phyloP scores from a whole-genome alignment of 1,140 invertebrate species.

The Chlorops oryzae region DNA sequence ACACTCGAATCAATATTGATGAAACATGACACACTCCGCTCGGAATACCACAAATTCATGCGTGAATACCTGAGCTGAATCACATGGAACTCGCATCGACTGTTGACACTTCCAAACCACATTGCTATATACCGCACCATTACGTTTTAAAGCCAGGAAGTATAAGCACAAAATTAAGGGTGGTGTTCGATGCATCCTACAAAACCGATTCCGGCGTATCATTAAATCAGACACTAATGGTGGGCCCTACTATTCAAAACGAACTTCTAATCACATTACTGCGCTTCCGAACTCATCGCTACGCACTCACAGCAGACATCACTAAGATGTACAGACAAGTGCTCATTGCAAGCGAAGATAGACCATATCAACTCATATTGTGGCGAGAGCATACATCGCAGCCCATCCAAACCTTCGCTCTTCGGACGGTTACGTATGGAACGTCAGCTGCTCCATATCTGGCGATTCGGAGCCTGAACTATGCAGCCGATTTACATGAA shows the following conservation, averaged over 20 bases:
- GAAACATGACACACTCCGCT: conserved; percentile 18
- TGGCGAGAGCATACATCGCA: conserved; percentile 31
- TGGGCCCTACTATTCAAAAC: conserved; percentile 43
- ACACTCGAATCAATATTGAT: conserved; percentile 32
- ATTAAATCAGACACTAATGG: conserved; percentile 39
- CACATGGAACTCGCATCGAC: conserved; percentile 38
- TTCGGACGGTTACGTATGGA: conserved; percentile 13
- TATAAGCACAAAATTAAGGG: conserved; percentile 25
- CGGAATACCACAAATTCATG: conserved; percentile 23
- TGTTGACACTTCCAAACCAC: conserved; percentile 14
- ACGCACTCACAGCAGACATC: conserved; percentile 41
- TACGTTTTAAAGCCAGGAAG: conserved; percentile 23
- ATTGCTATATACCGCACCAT: conserved; percentile 34
- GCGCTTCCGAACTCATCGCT: conserved; percentile 37
- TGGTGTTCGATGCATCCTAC: conserved; percentile 30
- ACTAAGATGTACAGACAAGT: conserved; percentile 49
- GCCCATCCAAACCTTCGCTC: conserved; percentile 23
- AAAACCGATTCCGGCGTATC: conserved; percentile 21
- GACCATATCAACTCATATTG: conserved; percentile 46
- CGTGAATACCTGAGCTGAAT: conserved; percentile 34
- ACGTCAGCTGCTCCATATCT: conserved; percentile 10
- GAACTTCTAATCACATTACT: conserved; percentile 46
- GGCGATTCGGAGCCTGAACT: conserved; percentile 1
- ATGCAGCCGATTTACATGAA: conserved; percentile 5
- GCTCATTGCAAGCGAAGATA: conserved; percentile 29